phyloP scores from a whole-genome alignment of 2,888 invertebrate species.

The Spilosoma lubricipeda region DNA sequence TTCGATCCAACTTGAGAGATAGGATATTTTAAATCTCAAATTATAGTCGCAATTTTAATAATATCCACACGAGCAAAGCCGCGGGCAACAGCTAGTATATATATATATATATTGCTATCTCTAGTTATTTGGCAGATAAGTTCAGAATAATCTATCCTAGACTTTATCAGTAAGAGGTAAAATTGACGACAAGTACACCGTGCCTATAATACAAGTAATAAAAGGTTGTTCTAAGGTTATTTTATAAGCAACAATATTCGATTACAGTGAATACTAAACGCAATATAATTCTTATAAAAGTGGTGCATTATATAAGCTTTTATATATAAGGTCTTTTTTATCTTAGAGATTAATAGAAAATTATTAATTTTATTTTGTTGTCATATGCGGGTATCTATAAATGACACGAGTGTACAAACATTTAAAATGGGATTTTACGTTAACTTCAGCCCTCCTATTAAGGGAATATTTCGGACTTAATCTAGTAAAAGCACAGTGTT shows the following conservation, averaged over 20 bases:
- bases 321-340: constrained; percentile 7
- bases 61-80: too few relatives aligned
- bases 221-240: neutral
- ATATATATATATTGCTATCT: too few relatives aligned
- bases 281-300: constrained; percentile 24
- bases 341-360: constrained; percentile 7
- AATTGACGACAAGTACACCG: neutral
- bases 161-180: too few relatives aligned
- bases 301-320: constrained; percentile 9
- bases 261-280: constrained; percentile 12
- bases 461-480: neutral
- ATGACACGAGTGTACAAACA: neutral
- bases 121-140: too few relatives aligned
- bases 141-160: too few relatives aligned
- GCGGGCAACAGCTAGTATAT: too few relatives aligned
- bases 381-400: neutral
- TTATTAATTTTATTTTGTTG: neutral
- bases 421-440: neutral
- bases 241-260: neutral
- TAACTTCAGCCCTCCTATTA: neutral
- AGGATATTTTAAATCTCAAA: too few relatives aligned
- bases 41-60: too few relatives aligned
- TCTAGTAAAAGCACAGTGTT: neutral
- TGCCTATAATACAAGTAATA: neutral
- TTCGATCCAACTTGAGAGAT: too few relatives aligned